Conservation (phyloP, 2,888 invertebrate genomes). For the Cryptophagus acutangulus region DNA sequence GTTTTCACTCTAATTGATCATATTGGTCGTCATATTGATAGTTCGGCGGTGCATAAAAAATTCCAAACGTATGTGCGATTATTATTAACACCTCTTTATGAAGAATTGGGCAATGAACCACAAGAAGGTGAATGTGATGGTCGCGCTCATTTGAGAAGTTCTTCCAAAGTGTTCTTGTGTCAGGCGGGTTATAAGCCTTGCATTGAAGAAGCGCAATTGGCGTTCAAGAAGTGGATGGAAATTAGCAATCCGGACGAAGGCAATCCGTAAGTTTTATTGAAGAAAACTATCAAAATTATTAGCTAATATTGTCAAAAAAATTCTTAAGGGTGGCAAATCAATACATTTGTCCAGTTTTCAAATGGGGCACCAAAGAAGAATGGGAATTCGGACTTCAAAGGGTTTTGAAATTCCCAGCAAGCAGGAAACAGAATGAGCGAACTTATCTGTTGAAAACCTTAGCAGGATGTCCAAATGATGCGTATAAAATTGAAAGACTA, state of each 20-base stretch:
- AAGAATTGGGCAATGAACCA: constrained; percentile 57
- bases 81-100: constrained; percentile 66
- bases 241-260: constrained; percentile 69
- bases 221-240: constrained; percentile 72
- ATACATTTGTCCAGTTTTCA: constrained; percentile 76
- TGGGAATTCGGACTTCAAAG: constrained; percentile 79
- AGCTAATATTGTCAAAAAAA: neutral
- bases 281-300: neutral
- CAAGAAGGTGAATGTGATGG: constrained; percentile 60
- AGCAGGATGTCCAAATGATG: constrained; percentile 72
- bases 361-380: constrained; percentile 73
- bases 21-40: constrained; percentile 68
- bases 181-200: constrained; percentile 73
- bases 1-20: constrained; percentile 80
- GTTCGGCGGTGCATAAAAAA: constrained; percentile 60
- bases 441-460: constrained; percentile 72
- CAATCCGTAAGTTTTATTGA: constrained; percentile 60
- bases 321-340: constrained; percentile 64
- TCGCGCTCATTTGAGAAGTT: constrained; percentile 61
- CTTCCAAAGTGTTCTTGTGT: constrained; percentile 69
- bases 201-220: constrained; percentile 66
- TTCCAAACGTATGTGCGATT: constrained; percentile 71
- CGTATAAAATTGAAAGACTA: constrained; percentile 61
- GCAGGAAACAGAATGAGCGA: constrained; percentile 67
- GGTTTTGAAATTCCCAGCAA: constrained; percentile 68